These are phyloP conservation scores for Aphidius colemani DNA, from an alignment of 2,888 invertebrate species.

Conservation along the genomic window DNA sequence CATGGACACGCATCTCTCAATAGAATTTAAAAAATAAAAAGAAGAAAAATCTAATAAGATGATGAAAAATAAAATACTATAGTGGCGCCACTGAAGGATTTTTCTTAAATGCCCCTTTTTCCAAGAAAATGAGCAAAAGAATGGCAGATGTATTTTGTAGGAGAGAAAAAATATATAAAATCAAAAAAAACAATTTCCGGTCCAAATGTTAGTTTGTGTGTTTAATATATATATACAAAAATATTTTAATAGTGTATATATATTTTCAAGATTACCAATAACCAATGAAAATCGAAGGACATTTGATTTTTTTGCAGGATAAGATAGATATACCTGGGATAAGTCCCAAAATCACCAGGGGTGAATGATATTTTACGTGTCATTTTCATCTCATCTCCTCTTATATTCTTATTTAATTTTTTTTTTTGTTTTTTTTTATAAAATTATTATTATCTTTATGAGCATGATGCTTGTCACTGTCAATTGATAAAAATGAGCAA, in stretches of 20 bases:
- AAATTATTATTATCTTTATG: too few species aligned
- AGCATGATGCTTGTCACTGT: too few species aligned
- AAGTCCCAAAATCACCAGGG: constrained; percentile 9
- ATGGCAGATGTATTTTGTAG: constrained; percentile 24
- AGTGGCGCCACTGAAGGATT: too few species aligned
- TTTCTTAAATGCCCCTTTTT: constrained; percentile 3
- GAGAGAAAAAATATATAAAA: too few species aligned
- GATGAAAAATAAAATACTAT: too few species aligned
- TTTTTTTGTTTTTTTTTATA: too few species aligned
- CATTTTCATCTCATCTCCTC: too few species aligned
- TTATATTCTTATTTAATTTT: too few species aligned
- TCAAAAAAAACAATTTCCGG: constrained; percentile 22
- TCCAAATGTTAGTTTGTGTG: constrained; percentile 6
- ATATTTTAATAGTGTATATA: constrained; percentile 23
- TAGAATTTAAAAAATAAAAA: too few species aligned
- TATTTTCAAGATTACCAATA: constrained; percentile 17
- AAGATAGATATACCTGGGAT: constrained; percentile 33
- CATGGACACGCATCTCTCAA: not conserved
- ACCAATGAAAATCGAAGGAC: constrained; percentile 29
- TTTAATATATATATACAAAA: not conserved
- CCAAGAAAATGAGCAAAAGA: constrained; percentile 12
- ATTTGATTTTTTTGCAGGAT: constrained; percentile 36
- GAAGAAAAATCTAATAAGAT: too few species aligned
- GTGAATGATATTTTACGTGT: too few species aligned
- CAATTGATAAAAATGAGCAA: too few species aligned